Conservation (phyloP, 2,113 vertebrate species). For the Ammospiza caudacuta region DNA sequence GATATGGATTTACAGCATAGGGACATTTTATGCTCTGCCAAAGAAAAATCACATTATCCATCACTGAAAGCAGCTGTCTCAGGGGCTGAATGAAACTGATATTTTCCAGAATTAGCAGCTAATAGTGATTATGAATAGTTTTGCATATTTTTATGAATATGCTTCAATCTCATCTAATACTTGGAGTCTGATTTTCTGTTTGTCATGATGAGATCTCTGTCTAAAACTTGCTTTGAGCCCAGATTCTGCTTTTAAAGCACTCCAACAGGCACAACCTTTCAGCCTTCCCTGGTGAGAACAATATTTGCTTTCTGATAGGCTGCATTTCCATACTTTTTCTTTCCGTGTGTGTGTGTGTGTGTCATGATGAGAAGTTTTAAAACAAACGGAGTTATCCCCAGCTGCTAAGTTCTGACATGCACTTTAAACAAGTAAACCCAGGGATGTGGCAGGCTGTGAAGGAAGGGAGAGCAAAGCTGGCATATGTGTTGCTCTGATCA, state of each 20-base stretch:
- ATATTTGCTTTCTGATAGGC: slow-evolving; percentile 83
- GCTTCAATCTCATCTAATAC: neutral
- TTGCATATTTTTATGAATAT: slow-evolving; percentile 10
- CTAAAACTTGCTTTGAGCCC: neutral
- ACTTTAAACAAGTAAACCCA: slow-evolving; percentile 75
- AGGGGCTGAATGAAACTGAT: neutral
- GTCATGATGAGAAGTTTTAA: slow-evolving; percentile 75
- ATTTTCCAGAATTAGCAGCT: slow-evolving; percentile 18
- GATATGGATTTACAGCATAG: neutral
- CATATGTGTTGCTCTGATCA: slow-evolving; percentile 36
- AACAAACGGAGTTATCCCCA: slow-evolving; percentile 73
- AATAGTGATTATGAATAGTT: neutral
- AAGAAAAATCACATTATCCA: neutral
- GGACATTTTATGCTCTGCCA: neutral
- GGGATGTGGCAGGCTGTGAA: slow-evolving; percentile 5
- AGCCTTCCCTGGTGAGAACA: slow-evolving; percentile 46
- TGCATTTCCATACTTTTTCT: slow-evolving; percentile 71
- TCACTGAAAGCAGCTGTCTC: slow-evolving; percentile 1
- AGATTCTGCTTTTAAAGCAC: neutral
- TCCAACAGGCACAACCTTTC: slow-evolving; percentile 64
- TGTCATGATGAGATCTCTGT: neutral
- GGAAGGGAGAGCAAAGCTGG: slow-evolving; percentile 34
- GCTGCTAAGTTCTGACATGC: slow-evolving; percentile 83
- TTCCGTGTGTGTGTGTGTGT: neutral
- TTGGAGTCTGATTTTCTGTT: neutral